Evolutionary conservation across 2,113 vertebrate species (phyloP).

Genomic region (Jaculus jaculus): DNA sequence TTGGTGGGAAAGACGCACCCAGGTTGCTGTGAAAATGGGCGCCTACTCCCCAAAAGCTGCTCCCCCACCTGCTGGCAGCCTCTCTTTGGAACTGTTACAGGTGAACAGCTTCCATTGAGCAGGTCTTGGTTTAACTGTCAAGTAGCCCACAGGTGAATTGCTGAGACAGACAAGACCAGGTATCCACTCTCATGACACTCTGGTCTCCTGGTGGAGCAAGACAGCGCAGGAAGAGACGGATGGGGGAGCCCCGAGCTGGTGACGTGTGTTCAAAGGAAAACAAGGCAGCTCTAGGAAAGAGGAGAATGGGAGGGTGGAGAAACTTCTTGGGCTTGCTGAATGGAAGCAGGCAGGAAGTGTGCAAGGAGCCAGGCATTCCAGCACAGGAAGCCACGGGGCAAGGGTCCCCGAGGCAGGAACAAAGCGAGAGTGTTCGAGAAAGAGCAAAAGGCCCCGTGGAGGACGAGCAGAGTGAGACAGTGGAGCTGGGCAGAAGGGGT

Average conservation of each 20-base stretch:
- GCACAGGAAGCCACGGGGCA: not conserved
- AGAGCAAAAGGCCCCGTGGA: not conserved
- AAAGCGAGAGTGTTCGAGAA: not conserved
- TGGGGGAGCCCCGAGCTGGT: not conserved
- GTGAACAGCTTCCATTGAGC: not conserved
- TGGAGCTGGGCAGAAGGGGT: too few relatives aligned
- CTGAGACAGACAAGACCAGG: not conserved
- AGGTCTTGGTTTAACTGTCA: not conserved
- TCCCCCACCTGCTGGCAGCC: not conserved
- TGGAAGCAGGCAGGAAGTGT: not conserved
- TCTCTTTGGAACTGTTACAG: not conserved
- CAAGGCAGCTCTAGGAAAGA: not conserved
- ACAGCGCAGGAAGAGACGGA: not conserved
- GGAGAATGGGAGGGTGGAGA: not conserved
- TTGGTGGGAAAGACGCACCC: not conserved
- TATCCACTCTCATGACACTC: not conserved
- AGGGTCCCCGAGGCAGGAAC: not conserved
- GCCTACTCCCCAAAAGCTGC: not conserved
- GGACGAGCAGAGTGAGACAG: not conserved
- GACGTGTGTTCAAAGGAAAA: not conserved
- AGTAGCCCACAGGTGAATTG: not conserved
- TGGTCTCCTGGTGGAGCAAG: not conserved
- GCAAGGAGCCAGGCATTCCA: accelerated
- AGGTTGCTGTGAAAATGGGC: not conserved
- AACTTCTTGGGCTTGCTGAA: too few relatives aligned